Percentiles rank a stretch among this genome's conserved stretches.
These are phyloP conservation scores for Pomatostomus ruficeps DNA, from an alignment of 2,113 vertebrate genomes.

Conservation along the genomic window DNA sequence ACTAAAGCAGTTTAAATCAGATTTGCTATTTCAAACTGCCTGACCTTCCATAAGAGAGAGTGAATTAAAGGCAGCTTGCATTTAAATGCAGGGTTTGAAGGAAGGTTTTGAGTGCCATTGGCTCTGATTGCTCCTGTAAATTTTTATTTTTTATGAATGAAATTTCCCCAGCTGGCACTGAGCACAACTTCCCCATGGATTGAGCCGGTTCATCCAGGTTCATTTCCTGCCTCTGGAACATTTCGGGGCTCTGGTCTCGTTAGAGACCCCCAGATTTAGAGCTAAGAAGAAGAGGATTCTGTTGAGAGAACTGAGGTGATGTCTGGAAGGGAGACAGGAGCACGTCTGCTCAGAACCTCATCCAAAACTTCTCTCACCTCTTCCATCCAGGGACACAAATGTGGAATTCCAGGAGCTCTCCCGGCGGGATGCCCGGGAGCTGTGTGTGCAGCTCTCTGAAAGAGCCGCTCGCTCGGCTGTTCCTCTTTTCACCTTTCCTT, in stretches of 20 bases:
- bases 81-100: neutral
- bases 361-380: neutral
- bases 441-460: neutral
- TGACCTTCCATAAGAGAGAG: neutral
- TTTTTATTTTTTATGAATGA: neutral
- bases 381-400: neutral
- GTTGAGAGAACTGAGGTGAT: neutral
- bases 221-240: neutral
- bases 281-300: neutral
- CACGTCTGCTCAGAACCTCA: neutral
- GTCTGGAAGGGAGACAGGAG: neutral
- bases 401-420: neutral
- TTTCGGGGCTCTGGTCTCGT: neutral
- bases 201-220: neutral
- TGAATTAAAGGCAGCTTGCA: neutral
- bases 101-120: neutral
- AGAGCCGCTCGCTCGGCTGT: fast-evolving
- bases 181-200: neutral
- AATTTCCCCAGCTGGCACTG: neutral
- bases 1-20: neutral
- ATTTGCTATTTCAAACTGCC: neutral
- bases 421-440: neutral
- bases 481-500: neutral
- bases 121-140: neutral
- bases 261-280: neutral